A percentile compares a stretch with the other conserved stretches of the same genome.
phyloP scores from a whole-genome alignment of 2,888 invertebrate species.

The Neoaliturus tenellus region DNA sequence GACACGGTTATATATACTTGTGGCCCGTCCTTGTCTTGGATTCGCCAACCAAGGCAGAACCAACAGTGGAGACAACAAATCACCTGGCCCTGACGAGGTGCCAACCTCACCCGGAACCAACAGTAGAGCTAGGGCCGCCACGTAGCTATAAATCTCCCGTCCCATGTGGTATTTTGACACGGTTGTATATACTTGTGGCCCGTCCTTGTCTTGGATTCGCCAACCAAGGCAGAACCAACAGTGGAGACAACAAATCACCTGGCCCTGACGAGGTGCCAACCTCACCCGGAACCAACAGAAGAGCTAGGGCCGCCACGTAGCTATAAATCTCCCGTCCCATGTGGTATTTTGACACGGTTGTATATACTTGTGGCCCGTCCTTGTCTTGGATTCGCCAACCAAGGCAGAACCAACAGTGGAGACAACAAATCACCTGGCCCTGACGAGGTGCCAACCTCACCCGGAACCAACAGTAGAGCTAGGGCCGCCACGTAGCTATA shows the following conservation, averaged over 20 bases:
- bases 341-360: conserved; percentile 35
- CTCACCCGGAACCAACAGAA: neutral
- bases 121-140: neutral
- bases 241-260: no score
- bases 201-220: conserved; percentile 10
- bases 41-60: neutral
- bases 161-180: conserved; percentile 30
- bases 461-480: conserved; percentile 1
- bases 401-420: neutral
- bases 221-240: neutral
- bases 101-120: neutral
- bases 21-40: conserved; percentile 14
- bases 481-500: neutral
- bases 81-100: neutral
- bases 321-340: conserved; percentile 6
- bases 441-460: neutral
- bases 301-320: neutral
- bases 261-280: neutral
- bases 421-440: no score
- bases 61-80: neutral
- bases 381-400: neutral
- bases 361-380: conserved; percentile 11
- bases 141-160: conserved; percentile 5
- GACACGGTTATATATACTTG: conserved; percentile 25
- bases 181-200: conserved; percentile 24